Percentiles rank a stretch among this genome's conserved stretches.
Conservation (phyloP, 2,113 vertebrate genomes). For the Labeo catla region DNA sequence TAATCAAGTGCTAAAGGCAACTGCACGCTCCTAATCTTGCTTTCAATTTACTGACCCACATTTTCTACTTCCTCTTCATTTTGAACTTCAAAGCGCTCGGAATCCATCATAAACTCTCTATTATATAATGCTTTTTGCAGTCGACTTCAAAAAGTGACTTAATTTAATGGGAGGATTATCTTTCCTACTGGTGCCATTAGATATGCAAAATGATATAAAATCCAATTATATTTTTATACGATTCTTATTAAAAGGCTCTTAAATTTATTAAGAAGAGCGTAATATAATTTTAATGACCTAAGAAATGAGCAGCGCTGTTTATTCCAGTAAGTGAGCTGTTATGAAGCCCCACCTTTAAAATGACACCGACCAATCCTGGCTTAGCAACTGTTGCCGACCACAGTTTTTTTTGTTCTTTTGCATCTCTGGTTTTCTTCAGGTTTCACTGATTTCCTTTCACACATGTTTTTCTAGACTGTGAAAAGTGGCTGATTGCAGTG, state of each 20-base stretch:
- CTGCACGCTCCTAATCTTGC: neutral
- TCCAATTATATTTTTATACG: constrained; percentile 47
- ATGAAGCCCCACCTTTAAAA: neutral
- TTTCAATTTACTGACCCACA: neutral
- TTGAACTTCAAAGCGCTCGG: neutral
- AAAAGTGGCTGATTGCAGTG: constrained; percentile 11
- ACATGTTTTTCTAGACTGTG: constrained; percentile 9
- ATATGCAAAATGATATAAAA: constrained; percentile 40
- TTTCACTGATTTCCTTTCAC: constrained; percentile 47
- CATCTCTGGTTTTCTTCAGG: constrained; percentile 15
- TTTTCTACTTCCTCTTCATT: constrained; percentile 2
- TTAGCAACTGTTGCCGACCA: neutral
- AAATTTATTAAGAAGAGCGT: neutral
- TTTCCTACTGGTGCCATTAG: neutral
- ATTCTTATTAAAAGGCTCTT: constrained; percentile 19
- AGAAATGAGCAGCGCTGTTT: constrained; percentile 4
- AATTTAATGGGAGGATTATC: constrained; percentile 2
- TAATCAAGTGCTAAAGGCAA: constrained; percentile 26
- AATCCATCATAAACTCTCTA: constrained; percentile 16
- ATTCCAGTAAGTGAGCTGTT: neutral
- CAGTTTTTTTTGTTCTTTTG: no score
- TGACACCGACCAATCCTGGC: neutral
- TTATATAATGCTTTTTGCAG: neutral
- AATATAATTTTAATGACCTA: constrained; percentile 9
- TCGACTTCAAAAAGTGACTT: constrained; percentile 2